Evolutionary conservation across 2,113 vertebrate genomes (phyloP).

Genomic region (Xenotilapia longispinis): DNA sequence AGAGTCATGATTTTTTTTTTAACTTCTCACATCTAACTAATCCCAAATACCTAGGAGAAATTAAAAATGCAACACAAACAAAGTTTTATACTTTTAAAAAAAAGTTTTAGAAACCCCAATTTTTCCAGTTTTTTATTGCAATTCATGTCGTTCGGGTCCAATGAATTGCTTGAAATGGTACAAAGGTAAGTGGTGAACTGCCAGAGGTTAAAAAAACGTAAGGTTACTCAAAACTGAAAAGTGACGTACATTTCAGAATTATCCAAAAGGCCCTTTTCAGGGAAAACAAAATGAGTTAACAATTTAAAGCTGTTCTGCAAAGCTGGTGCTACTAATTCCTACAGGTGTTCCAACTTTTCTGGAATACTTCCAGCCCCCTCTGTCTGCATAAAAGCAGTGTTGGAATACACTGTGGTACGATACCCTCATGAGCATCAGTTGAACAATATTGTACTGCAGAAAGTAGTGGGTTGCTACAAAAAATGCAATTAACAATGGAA

Average conservation of each 20-base stretch:
- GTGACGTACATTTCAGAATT: not conserved
- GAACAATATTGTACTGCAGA: not conserved
- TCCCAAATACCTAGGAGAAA: not conserved
- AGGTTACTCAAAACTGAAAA: not conserved
- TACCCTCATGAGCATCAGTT: not conserved
- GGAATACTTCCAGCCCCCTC: not conserved
- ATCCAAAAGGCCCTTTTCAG: not conserved
- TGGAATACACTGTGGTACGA: rapidly evolving
- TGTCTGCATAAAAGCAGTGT: not conserved
- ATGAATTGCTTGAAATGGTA: not conserved
- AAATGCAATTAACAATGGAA: not conserved
- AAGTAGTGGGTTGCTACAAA: not conserved
- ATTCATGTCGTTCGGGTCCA: not conserved
- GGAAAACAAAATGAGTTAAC: not conserved
- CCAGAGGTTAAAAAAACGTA: not conserved
- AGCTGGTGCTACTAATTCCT: rapidly evolving
- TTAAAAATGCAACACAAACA: not conserved
- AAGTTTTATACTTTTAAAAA: rapidly evolving
- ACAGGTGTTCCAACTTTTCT: not conserved
- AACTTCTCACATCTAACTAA: not conserved
- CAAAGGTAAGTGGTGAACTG: not conserved
- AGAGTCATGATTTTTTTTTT: not conserved
- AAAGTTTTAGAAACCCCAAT: not conserved
- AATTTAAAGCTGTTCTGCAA: not conserved
- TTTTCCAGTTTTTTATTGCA: not conserved